These are phyloP conservation scores for Watsonalla binaria DNA, from an alignment of 2,888 invertebrate species.

Conservation along the genomic window DNA sequence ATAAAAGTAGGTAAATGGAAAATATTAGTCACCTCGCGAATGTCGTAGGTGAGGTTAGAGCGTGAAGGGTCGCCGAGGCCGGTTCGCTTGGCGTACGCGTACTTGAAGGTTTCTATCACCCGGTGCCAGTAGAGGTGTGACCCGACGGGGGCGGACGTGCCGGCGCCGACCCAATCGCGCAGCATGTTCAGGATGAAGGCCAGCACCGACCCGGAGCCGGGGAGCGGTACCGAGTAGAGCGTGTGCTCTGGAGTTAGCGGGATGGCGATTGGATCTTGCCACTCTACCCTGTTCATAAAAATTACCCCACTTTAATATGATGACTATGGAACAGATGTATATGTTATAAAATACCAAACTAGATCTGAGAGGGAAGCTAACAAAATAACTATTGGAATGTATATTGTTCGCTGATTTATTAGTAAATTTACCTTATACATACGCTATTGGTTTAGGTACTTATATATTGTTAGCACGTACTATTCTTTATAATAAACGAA, in stretches of 20 bases:
- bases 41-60: constrained; percentile 40
- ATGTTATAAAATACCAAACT: too few species aligned
- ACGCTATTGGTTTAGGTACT: too few species aligned
- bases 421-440: neutral
- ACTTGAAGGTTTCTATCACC: constrained; percentile 93
- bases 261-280: constrained; percentile 81
- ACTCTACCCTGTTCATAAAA: constrained; percentile 70
- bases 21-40: constrained; percentile 38
- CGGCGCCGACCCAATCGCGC: constrained; percentile 74
- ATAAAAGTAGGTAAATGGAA: neutral
- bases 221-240: constrained; percentile 87
- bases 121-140: constrained; percentile 84
- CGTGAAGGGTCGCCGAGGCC: constrained; percentile 86
- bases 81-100: constrained; percentile 91
- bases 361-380: too few species aligned
- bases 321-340: too few species aligned
- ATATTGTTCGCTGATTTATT: too few species aligned
- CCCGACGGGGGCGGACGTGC: constrained; percentile 42
- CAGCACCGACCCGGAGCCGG: constrained; percentile 91
- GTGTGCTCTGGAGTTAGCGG: constrained; percentile 80
- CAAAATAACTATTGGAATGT: too few species aligned
- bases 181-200: constrained; percentile 90
- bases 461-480: too few species aligned
- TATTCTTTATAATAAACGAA: too few species aligned
- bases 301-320: too few species aligned